These are phyloP conservation scores for Brienomyrus brachyistius DNA, from an alignment of 2,113 vertebrate genomes.

Conservation along the genomic window DNA sequence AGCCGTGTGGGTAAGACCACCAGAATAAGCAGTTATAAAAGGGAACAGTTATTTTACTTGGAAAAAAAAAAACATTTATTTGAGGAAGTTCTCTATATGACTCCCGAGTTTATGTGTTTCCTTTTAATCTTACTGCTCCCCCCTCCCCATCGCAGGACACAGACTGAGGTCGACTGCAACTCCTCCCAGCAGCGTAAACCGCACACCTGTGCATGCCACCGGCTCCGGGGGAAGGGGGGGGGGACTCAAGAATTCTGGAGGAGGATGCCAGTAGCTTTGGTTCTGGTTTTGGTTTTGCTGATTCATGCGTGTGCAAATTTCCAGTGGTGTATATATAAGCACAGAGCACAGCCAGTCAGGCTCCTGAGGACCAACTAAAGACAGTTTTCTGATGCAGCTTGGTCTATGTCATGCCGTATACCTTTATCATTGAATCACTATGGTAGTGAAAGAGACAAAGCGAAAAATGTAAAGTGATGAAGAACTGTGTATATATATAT, in stretches of 20 bases:
- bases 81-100: constrained; percentile 15
- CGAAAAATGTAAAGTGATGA: neutral
- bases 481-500: neutral
- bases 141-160: constrained; percentile 11
- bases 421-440: neutral
- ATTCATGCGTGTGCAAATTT: neutral
- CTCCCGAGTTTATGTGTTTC: constrained; percentile 15
- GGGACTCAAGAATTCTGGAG: constrained; percentile 1
- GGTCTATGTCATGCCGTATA: neutral
- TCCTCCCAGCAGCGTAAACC: constrained; percentile 9
- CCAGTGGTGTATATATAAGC: neutral
- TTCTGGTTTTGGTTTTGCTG: neutral
- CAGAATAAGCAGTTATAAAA: constrained; percentile 12
- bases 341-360: neutral
- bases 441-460: neutral
- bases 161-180: constrained; percentile 11
- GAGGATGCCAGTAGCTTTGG: neutral
- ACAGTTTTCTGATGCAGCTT: neutral
- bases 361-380: neutral
- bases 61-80: constrained; percentile 19
- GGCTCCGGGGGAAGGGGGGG: neutral
- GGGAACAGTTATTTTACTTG: constrained; percentile 14
- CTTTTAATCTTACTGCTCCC: constrained; percentile 19
- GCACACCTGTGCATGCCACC: constrained; percentile 8
- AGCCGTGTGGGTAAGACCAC: constrained; percentile 20